A percentile compares a stretch with the other conserved stretches of the same genome.
Evolutionary conservation across 2,888 invertebrate species (phyloP).

Genomic region (Lagria hirta): DNA sequence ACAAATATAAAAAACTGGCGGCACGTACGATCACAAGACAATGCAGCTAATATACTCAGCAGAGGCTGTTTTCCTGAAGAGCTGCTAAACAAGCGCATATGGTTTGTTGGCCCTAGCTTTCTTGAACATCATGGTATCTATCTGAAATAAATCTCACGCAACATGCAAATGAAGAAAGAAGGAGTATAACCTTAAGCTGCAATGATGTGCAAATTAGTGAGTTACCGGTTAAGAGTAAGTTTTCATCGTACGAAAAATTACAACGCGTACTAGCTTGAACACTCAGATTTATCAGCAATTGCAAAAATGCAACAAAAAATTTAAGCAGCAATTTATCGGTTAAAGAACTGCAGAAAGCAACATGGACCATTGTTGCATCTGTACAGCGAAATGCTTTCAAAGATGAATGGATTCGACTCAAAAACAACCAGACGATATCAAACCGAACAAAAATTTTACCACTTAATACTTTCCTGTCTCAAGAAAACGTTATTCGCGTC

Average conservation of each 20-base stretch:
- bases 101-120: conserved; percentile 9
- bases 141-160: background rate
- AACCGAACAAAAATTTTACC: conserved; percentile 8
- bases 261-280: no score
- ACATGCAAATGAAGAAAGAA: background rate
- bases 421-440: background rate
- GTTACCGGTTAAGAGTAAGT: background rate
- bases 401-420: conserved; percentile 4
- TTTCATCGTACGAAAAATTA: no score
- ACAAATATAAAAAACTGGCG: conserved; percentile 25
- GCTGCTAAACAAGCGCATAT: conserved; percentile 10
- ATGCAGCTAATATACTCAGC: conserved; percentile 30
- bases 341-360: conserved; percentile 9
- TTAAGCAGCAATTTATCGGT: conserved; percentile 1
- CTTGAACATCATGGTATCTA: conserved; percentile 8
- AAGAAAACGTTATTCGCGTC: conserved; percentile 17
- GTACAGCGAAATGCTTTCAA: conserved; percentile 8
- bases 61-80: conserved; percentile 10
- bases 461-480: conserved; percentile 26
- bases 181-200: background rate
- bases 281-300: no score
- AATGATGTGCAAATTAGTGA: background rate
- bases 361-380: conserved; percentile 2
- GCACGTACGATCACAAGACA: conserved; percentile 26
- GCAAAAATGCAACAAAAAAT: conserved; percentile 3